Evolutionary conservation across 2,888 invertebrate species (phyloP).

Genomic region (Metacarcinus magister): DNA sequence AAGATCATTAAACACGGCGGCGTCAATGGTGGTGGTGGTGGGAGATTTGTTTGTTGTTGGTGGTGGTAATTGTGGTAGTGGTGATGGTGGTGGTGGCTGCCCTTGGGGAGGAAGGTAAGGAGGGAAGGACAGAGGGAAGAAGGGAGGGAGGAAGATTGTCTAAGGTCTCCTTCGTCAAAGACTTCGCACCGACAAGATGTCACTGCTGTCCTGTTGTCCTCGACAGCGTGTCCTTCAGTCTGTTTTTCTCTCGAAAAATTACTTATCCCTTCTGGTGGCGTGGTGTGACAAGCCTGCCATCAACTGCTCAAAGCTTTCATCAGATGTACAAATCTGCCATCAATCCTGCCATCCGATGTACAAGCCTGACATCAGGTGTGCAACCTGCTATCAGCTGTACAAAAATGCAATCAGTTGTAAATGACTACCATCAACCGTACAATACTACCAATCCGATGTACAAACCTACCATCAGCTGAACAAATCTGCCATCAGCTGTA

Average conservation of each 20-base stretch:
- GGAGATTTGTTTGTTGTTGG: background rate
- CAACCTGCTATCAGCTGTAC: slow-evolving; percentile 22
- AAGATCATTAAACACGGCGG: background rate
- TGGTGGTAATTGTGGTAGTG: background rate
- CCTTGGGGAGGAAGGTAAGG: slow-evolving; percentile 17
- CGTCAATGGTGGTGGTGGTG: background rate
- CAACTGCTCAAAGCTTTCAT: background rate
- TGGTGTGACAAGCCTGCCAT: background rate
- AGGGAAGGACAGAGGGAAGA: background rate
- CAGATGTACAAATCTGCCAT: background rate
- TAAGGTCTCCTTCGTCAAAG: background rate
- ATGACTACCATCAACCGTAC: background rate
- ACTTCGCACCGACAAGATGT: background rate
- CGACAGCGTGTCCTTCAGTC: background rate
- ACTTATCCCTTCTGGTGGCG: background rate
- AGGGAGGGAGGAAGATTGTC: slow-evolving; percentile 20
- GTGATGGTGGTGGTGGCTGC: slow-evolving; percentile 48
- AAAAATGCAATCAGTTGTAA: background rate
- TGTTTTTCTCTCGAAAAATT: background rate
- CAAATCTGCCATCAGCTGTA: slow-evolving; percentile 33
- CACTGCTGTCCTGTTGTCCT: background rate
- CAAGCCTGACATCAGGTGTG: background rate
- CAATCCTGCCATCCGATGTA: background rate
- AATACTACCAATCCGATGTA: background rate
- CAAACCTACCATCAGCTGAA: background rate